Conservation (phyloP, 2,888 invertebrate genomes). For the Conistra vaccinii region DNA sequence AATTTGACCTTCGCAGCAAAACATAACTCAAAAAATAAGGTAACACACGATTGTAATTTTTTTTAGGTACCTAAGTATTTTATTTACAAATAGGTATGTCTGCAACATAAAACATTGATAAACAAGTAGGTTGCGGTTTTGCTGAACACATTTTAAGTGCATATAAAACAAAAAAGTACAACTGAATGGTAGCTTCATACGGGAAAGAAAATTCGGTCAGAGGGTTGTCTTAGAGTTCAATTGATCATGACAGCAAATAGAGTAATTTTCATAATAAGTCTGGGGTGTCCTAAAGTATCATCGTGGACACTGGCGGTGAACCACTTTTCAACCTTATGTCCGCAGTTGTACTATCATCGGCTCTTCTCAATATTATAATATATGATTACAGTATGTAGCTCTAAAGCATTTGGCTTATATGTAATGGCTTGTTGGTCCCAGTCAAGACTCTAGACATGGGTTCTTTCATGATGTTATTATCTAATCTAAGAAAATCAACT, state of each 20-base stretch:
- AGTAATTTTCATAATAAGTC: background rate
- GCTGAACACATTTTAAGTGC: background rate
- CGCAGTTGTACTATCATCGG: background rate
- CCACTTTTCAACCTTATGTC: too few species aligned
- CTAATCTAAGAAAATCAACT: background rate
- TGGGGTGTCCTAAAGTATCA: too few species aligned
- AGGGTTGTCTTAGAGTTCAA: background rate
- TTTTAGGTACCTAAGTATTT: background rate
- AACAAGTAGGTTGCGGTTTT: conserved; percentile 46
- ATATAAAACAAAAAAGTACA: background rate
- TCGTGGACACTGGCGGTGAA: too few species aligned
- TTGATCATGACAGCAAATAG: background rate
- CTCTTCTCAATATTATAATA: background rate
- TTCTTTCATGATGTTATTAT: background rate
- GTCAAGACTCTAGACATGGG: background rate
- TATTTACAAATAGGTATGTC: background rate
- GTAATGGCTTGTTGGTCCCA: background rate
- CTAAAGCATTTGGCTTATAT: background rate
- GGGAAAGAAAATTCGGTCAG: background rate
- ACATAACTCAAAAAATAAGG: background rate
- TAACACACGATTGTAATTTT: background rate
- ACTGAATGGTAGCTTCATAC: background rate
- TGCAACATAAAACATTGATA: conserved; percentile 27
- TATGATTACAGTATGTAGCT: background rate
- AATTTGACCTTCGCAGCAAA: background rate